Conservation (phyloP, 1,140 invertebrate species). For the Camponotus vicinus region DNA sequence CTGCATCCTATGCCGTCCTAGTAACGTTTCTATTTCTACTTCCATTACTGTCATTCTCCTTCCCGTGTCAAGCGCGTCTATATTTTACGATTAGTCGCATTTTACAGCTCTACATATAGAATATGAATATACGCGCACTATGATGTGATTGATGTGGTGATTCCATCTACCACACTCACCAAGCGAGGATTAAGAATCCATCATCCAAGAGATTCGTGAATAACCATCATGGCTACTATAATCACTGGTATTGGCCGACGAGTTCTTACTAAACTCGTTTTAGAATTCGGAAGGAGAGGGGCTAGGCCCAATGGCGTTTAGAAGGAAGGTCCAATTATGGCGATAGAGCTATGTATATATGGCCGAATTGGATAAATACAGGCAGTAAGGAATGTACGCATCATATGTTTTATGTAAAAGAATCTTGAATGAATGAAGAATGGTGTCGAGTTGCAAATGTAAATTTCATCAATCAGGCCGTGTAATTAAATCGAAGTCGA, state of each 20-base stretch:
- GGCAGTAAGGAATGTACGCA: neutral
- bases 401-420: no score
- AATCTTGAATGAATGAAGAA: no score
- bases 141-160: neutral
- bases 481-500: slow-evolving; percentile 10
- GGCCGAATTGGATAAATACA: slow-evolving; percentile 7
- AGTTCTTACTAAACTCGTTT: slow-evolving; percentile 23
- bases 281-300: slow-evolving; percentile 30
- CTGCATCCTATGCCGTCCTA: slow-evolving; percentile 44
- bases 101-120: slow-evolving; percentile 16
- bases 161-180: neutral
- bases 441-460: neutral
- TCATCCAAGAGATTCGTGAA: neutral
- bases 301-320: slow-evolving; percentile 38
- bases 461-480: neutral
- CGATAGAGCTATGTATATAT: neutral
- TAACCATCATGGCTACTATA: neutral
- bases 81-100: slow-evolving; percentile 61
- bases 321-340: slow-evolving; percentile 11
- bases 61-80: slow-evolving; percentile 65
- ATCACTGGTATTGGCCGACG: slow-evolving; percentile 28
- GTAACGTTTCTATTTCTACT: slow-evolving; percentile 73
- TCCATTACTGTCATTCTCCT: slow-evolving; percentile 75
- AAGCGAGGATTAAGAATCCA: neutral
- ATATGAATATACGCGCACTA: neutral